Evolutionary conservation across 2,797 vertebrate species (phyloP).

Genomic region (Spondyliosoma cantharus): DNA sequence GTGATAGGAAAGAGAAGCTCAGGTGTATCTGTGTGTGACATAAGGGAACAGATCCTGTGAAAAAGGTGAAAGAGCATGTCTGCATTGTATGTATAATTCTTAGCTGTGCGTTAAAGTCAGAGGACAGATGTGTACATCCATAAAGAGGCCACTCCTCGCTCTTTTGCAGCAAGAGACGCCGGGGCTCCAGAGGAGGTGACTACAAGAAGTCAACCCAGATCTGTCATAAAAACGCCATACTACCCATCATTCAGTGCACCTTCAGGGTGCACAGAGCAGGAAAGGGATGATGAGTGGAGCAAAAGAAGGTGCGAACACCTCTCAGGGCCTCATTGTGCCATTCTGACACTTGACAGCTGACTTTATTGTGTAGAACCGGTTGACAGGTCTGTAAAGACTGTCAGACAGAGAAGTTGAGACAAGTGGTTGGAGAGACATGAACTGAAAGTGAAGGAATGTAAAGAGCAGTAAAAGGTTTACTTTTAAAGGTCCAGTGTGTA

Average conservation of each 20-base stretch:
- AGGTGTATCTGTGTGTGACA: constrained; percentile 32
- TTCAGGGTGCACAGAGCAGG: constrained; percentile 44
- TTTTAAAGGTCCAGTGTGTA: constrained; percentile 5
- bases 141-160: constrained; percentile 21
- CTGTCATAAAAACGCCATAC: constrained; percentile 64
- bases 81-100: constrained; percentile 18
- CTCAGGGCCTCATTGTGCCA: constrained; percentile 54
- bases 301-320: constrained; percentile 49
- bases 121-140: constrained; percentile 15
- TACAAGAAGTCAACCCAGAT: constrained; percentile 71
- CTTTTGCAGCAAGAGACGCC: constrained; percentile 38
- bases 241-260: constrained; percentile 62
- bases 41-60: constrained; percentile 25
- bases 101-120: constrained; percentile 6
- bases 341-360: constrained; percentile 54
- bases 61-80: constrained; percentile 14
- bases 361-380: constrained; percentile 49
- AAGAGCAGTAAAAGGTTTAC: constrained; percentile 25
- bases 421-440: constrained; percentile 40
- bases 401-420: constrained; percentile 46
- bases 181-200: constrained; percentile 41
- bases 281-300: constrained; percentile 49
- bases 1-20: constrained; percentile 13
- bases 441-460: constrained; percentile 20
- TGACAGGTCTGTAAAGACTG: constrained; percentile 54